Evolutionary conservation across 2,113 vertebrate genomes (phyloP).

Genomic region (Craseonycteris thonglongyai): DNA sequence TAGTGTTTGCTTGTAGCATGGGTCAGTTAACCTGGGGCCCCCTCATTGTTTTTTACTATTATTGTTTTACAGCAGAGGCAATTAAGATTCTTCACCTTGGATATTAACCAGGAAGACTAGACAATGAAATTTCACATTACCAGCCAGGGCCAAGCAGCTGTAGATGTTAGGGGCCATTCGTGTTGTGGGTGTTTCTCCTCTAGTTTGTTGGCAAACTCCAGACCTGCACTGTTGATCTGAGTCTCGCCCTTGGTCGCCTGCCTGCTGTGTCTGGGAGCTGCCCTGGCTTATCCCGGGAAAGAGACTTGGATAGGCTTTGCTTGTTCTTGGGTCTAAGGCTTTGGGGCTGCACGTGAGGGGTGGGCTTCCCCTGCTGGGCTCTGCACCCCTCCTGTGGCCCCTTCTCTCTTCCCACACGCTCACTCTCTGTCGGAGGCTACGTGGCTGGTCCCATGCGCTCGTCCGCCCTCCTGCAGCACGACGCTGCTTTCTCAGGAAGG

Average conservation of each 20-base stretch:
- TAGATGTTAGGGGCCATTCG: neutral
- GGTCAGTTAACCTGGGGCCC: neutral
- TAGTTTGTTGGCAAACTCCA: neutral
- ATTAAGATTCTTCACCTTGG: neutral
- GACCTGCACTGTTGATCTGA: neutral
- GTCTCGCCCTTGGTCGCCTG: neutral
- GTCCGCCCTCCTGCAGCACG: neutral
- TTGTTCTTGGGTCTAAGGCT: neutral
- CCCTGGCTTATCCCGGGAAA: neutral
- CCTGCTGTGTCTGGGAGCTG: neutral
- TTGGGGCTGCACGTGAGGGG: neutral
- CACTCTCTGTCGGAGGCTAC: neutral
- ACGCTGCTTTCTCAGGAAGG: slow-evolving; percentile 25
- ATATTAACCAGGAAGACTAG: neutral
- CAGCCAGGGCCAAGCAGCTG: neutral
- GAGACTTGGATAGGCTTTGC: neutral
- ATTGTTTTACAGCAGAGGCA: too few species aligned
- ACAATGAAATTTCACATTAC: neutral
- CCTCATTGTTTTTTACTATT: neutral
- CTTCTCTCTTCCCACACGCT: neutral
- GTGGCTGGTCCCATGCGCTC: neutral
- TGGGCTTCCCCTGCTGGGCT: neutral
- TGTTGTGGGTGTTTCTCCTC: neutral
- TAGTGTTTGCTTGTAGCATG: neutral
- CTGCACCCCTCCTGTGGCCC: neutral